Conservation (phyloP, 2,888 invertebrate species). For the Perithous albicinctus region DNA sequence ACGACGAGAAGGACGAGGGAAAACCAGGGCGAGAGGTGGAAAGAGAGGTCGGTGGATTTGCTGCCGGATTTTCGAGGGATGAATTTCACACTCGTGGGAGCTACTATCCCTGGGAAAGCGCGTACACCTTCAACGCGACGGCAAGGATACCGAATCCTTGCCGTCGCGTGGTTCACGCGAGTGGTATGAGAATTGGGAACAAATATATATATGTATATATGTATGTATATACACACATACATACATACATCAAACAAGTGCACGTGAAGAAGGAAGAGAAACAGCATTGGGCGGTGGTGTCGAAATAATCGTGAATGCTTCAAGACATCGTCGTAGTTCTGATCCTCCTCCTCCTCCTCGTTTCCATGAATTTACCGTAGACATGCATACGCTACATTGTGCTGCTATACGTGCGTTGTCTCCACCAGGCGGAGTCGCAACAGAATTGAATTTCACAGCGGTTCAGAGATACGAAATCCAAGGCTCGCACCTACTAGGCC, state of each 20-base stretch:
- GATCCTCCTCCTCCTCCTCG: conserved; percentile 42
- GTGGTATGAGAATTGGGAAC: conserved; percentile 1
- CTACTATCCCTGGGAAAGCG: conserved; percentile 3
- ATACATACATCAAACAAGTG: neutral
- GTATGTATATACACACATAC: neutral
- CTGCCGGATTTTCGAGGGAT: conserved; percentile 61
- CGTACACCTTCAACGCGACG: neutral
- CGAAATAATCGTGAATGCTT: conserved; percentile 60
- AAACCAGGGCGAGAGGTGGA: neutral
- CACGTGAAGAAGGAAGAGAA: conserved; percentile 1
- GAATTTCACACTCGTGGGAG: conserved; percentile 55
- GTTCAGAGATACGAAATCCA: conserved; percentile 32
- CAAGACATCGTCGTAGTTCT: conserved; percentile 22
- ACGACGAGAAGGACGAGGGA: conserved; percentile 23
- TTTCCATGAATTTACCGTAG: conserved; percentile 40
- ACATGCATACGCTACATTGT: conserved; percentile 18
- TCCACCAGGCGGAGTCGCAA: conserved; percentile 42
- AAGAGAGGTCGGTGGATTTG: conserved; percentile 59
- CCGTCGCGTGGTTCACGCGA: conserved; percentile 3
- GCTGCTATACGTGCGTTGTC: conserved; percentile 28
- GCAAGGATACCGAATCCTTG: too few species aligned
- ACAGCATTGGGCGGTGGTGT: conserved; percentile 31
- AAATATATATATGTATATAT: neutral
- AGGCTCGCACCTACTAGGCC: conserved; percentile 9
- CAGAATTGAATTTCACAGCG: conserved; percentile 54